Percentiles rank a stretch among this genome's conserved stretches.
These are phyloP conservation scores for Spatulosminthurus flaviceps DNA, from an alignment of 2,888 invertebrate species.

Conservation along the genomic window DNA sequence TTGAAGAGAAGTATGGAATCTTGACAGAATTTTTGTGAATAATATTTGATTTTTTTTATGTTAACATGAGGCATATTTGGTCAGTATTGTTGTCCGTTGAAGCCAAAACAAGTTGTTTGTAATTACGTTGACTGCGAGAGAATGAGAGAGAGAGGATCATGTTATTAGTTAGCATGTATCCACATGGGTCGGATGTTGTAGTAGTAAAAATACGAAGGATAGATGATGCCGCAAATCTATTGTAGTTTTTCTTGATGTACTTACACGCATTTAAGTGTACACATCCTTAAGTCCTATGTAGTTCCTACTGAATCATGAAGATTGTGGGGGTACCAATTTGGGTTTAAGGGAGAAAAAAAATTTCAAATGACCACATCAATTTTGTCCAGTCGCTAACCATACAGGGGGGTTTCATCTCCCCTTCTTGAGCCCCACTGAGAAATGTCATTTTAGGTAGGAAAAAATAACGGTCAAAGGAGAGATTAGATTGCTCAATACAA, in stretches of 20 bases:
- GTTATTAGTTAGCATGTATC: not conserved
- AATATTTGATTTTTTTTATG: too few species aligned
- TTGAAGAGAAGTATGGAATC: too few species aligned
- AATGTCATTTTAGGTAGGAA: conserved; percentile 47
- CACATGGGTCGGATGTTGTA: conserved; percentile 6
- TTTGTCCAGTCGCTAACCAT: conserved; percentile 31
- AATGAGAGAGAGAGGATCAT: conserved; percentile 18
- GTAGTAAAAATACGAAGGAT: not conserved
- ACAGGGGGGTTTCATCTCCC: conserved; percentile 36
- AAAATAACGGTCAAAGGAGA: conserved; percentile 50
- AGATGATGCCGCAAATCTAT: conserved; percentile 40
- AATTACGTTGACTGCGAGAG: conserved; percentile 31
- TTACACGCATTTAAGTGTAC: not conserved
- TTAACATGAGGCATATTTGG: too few species aligned
- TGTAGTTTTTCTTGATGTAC: conserved; percentile 35
- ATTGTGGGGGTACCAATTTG: conserved; percentile 40
- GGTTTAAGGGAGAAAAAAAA: conserved; percentile 22
- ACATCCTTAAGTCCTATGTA: not conserved
- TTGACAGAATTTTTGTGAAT: too few species aligned
- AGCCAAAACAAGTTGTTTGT: conserved; percentile 6
- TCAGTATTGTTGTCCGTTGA: not conserved
- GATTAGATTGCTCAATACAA: conserved; percentile 46
- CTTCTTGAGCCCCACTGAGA: conserved; percentile 42
- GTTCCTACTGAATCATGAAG: conserved; percentile 33
- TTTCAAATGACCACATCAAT: conserved; percentile 42